A percentile compares a stretch with the other conserved stretches of the same genome.
phyloP scores from a whole-genome alignment of 92 coral and sea anemone genomes.

The Epizoanthus stellaris region DNA sequence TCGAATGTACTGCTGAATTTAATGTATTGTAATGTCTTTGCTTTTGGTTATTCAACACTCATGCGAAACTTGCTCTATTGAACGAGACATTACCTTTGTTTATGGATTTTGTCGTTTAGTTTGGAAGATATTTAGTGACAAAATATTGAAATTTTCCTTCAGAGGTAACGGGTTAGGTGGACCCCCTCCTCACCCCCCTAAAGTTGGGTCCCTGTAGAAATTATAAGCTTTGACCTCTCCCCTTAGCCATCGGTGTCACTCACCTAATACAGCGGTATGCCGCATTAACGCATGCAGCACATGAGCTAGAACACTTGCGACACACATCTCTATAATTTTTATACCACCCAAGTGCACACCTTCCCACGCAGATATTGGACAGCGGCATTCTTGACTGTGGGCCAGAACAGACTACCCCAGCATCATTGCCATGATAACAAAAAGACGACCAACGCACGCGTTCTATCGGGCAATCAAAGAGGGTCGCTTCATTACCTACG shows the following conservation, averaged over 20 bases:
- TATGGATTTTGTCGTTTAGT: too few relatives aligned
- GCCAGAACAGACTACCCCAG: slow-evolving; percentile 82
- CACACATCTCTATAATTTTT: slow-evolving; percentile 68
- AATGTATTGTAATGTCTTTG: too few relatives aligned
- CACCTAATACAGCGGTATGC: slow-evolving; percentile 60
- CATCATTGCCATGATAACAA: slow-evolving; percentile 84
- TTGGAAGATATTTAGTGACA: too few relatives aligned
- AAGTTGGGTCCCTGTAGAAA: too few relatives aligned
- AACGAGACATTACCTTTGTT: too few relatives aligned
- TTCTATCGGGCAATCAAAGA: slow-evolving; percentile 70
- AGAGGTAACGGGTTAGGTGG: too few relatives aligned
- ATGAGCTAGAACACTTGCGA: slow-evolving; percentile 43
- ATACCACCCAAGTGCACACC: slow-evolving; percentile 67
- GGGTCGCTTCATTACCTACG: slow-evolving; percentile 62
- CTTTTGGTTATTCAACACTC: too few relatives aligned
- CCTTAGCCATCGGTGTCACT: background rate
- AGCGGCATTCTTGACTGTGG: slow-evolving; percentile 58
- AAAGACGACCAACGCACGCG: slow-evolving; percentile 57
- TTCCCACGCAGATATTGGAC: slow-evolving; percentile 63
- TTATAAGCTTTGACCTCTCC: background rate
- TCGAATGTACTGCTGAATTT: too few relatives aligned
- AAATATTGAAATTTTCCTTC: too few relatives aligned
- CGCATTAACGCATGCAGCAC: slow-evolving; percentile 70
- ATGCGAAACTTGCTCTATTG: too few relatives aligned
- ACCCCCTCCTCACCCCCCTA: too few relatives aligned